phyloP scores from a whole-genome alignment of 2,888 invertebrate species.

The Ligdia adustata region DNA sequence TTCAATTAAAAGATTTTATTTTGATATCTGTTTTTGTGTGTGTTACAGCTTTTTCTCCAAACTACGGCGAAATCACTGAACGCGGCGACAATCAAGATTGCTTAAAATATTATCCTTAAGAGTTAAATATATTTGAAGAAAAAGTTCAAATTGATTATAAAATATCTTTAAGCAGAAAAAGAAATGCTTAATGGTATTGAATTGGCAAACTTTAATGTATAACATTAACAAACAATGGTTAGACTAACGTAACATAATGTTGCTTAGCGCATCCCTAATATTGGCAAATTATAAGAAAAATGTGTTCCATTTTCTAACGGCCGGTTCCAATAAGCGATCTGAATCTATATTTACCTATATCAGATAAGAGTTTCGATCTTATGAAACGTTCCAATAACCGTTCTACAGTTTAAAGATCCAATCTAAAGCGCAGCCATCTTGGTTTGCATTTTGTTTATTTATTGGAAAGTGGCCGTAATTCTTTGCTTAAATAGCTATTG shows the following conservation, averaged over 20 bases:
- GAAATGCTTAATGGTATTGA: too few species aligned
- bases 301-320: constrained; percentile 47
- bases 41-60: constrained; percentile 77
- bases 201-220: constrained; percentile 3
- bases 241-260: constrained; percentile 12
- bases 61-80: constrained; percentile 72
- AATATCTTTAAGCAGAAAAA: too few species aligned
- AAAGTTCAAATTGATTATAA: constrained; percentile 7
- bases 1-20: too few species aligned
- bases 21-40: constrained; percentile 30
- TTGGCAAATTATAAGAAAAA: constrained; percentile 18
- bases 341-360: too few species aligned
- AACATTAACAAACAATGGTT: constrained; percentile 6
- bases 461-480: too few species aligned
- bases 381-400: too few species aligned
- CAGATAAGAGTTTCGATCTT: too few species aligned
- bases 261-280: constrained; percentile 22
- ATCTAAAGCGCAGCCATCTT: too few species aligned
- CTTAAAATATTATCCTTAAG: constrained; percentile 29
- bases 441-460: too few species aligned
- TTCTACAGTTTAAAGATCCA: too few species aligned
- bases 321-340: too few species aligned
- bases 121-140: constrained; percentile 13
- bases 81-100: constrained; percentile 29
- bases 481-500: constrained; percentile 37